Evolutionary conservation across 2,113 vertebrate genomes (phyloP), one percentile per base, ranked within the genome.

Genomic region (Zingel zingel): DNA sequence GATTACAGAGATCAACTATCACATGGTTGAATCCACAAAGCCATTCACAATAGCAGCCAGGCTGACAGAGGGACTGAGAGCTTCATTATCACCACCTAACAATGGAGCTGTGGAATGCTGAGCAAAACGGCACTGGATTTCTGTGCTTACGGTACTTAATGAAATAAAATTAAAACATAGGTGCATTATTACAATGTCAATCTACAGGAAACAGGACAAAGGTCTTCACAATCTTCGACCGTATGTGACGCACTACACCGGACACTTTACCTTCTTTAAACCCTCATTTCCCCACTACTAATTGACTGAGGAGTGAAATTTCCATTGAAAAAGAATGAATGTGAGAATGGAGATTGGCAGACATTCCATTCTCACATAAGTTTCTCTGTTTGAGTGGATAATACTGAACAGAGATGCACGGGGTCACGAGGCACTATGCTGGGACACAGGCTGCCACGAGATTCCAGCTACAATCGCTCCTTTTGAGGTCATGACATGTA

Each of bases 401-500:
- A 90, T 64, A 69, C 73, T 78, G 61, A 80, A 76, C 87, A 83
- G 87, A 89, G 59, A 81, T n/a, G 23, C 70, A 54, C 5, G 27
- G 53, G 50, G 81, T 89, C 82, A 78, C 30, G 63, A 78, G 77
- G 63, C 30, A 8, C 69, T 39, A 54, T 2, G 74, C 74, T 47
- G 33, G 86, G 57, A 85, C 18, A 63, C 4, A 4, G 51, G 57
- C 74, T 4, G 64, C 65, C 25, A 76, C 77, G 33, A 69, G 39
- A 23, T 18, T 66, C 69, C 48, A 73, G 53, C 56, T 65, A 45
- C 53, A 67, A 51, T 48, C 6, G 5, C 59, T 81, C 15, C 11
- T 53, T 66, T 50, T 82, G 93, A 95, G 74, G 70, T 85, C 64
- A 30, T 19, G 63, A 25, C 84, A 82, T 61, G 65, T 50, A 61